Conservation (phyloP, 2,113 vertebrate species). For the Gobio gobio region DNA sequence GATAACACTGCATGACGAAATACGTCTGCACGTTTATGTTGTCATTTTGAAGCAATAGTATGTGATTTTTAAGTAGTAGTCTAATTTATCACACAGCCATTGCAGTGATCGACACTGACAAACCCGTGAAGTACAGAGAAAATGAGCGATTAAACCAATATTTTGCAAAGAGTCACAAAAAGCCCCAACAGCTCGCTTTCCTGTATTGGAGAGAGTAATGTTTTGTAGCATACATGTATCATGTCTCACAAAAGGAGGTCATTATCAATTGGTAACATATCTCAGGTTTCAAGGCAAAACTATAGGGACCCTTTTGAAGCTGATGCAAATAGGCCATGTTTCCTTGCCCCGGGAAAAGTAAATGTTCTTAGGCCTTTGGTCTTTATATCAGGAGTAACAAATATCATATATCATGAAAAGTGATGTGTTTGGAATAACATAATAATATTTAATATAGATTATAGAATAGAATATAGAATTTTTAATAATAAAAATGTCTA, state of each 20-base stretch:
- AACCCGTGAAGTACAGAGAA: neutral
- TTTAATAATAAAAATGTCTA: no score
- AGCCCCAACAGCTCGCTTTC: neutral
- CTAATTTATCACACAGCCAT: neutral
- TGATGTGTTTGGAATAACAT: neutral
- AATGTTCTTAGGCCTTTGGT: neutral
- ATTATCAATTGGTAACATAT: constrained; percentile 24
- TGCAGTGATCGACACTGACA: neutral
- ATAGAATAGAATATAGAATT: no score
- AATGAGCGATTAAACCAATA: neutral
- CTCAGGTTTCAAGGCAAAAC: constrained; percentile 18
- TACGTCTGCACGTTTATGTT: neutral
- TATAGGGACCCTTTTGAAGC: neutral
- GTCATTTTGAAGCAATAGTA: constrained; percentile 53
- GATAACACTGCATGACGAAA: neutral
- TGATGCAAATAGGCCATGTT: constrained; percentile 11
- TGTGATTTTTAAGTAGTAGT: neutral
- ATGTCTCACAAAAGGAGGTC: constrained; percentile 44
- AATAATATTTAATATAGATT: no score
- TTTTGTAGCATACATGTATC: constrained; percentile 39
- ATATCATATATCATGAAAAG: neutral
- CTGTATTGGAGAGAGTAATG: constrained; percentile 4
- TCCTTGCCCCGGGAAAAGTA: neutral
- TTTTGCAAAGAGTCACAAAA: neutral
- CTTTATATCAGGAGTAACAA: neutral